These are phyloP conservation scores for Microctonus hyperodae DNA, from an alignment of 2,888 invertebrate species.

Conservation along the genomic window DNA sequence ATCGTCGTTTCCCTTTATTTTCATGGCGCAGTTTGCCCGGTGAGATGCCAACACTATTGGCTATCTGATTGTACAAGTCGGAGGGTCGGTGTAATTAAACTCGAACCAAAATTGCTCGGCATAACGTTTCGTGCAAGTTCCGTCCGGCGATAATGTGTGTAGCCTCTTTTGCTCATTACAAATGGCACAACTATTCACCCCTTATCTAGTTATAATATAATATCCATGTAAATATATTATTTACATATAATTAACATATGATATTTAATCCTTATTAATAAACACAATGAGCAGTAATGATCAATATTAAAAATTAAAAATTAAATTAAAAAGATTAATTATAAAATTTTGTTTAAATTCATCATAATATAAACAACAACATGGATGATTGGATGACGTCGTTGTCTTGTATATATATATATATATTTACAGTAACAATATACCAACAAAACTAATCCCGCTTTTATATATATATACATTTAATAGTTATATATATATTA, in stretches of 20 bases:
- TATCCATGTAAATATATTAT: background rate
- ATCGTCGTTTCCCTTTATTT: slow-evolving; percentile 35
- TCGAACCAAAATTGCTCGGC: slow-evolving; percentile 51
- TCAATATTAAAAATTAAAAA: too few species aligned
- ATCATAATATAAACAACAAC: background rate
- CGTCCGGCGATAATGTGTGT: slow-evolving; percentile 35
- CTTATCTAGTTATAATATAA: background rate
- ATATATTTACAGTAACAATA: background rate
- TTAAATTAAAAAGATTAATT: too few species aligned
- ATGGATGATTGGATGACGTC: background rate
- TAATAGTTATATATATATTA: background rate
- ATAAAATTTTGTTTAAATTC: background rate
- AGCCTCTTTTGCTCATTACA: background rate
- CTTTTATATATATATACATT: background rate
- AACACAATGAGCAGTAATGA: too few species aligned
- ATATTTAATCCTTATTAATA: too few species aligned
- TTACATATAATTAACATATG: too few species aligned
- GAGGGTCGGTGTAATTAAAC: slow-evolving; percentile 53
- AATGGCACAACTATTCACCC: background rate
- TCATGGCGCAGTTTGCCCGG: slow-evolving; percentile 40
- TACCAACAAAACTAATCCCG: background rate
- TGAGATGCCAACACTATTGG: slow-evolving; percentile 40
- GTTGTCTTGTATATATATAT: too few species aligned
- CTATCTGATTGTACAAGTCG: slow-evolving; percentile 51
- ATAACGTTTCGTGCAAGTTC: slow-evolving; percentile 36